A percentile compares a stretch with the other conserved stretches of the same genome.
Evolutionary conservation across 2,797 vertebrate species (phyloP).

Genomic region (Sitta carolinensis): DNA sequence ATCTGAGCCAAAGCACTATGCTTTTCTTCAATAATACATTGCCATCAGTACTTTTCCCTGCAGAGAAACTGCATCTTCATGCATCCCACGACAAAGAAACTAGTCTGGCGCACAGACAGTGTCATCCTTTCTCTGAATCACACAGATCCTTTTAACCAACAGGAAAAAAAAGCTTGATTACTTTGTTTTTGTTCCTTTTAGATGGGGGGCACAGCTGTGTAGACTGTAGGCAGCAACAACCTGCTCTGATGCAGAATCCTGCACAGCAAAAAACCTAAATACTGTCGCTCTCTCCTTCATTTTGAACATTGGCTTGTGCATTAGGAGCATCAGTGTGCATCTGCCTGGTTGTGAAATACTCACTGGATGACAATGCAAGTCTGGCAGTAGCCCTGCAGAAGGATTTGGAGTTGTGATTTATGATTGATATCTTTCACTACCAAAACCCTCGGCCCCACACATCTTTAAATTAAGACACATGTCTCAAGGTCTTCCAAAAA

Average conservation of each 20-base stretch:
- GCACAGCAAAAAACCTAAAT: background rate
- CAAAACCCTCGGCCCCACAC: background rate
- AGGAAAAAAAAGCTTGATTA: background rate
- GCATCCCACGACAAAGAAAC: background rate
- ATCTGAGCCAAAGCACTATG: background rate
- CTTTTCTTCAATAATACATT: constrained; percentile 30
- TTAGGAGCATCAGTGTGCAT: background rate
- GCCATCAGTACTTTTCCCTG: background rate
- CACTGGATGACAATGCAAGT: background rate
- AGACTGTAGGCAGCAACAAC: background rate
- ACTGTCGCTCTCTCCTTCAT: background rate
- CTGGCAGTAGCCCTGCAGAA: background rate
- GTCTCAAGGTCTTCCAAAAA: background rate
- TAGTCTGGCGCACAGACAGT: background rate
- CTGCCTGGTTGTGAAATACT: background rate
- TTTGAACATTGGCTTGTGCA: background rate
- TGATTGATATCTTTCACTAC: background rate
- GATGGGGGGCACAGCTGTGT: constrained; percentile 1
- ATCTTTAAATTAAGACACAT: background rate
- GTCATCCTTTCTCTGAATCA: background rate
- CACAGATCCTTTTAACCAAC: background rate
- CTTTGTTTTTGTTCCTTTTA: background rate
- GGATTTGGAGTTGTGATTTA: background rate
- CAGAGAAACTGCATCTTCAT: background rate
- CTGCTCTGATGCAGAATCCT: background rate